A percentile compares a stretch with the other conserved stretches of the same genome.
Conservation (phyloP, 2,888 invertebrate species). For the Leptopilina syphax region DNA sequence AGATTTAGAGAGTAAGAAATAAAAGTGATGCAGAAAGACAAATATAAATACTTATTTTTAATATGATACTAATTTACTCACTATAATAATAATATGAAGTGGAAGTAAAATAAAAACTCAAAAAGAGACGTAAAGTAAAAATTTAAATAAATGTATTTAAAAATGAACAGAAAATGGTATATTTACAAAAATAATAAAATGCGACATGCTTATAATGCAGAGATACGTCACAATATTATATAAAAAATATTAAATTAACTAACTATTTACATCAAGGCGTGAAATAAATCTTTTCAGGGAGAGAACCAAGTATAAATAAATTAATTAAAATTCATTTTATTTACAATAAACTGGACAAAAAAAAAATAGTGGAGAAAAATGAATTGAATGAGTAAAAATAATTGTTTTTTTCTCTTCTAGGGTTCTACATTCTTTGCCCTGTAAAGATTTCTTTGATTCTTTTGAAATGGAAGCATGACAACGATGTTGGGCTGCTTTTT, state of each 20-base stretch:
- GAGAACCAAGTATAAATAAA: not conserved
- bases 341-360: not conserved
- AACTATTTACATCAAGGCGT: constrained; percentile 19
- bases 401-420: not conserved
- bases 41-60: no score
- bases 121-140: not conserved
- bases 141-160: not conserved
- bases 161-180: not conserved
- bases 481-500: constrained; percentile 8
- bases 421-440: not conserved
- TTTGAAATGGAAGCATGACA: constrained; percentile 11
- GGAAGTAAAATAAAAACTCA: no score
- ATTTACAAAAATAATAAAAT: constrained; percentile 8
- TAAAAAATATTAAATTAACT: not conserved
- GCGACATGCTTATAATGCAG: not conserved
- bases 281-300: constrained; percentile 35
- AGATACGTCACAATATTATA: constrained; percentile 13
- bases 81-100: no score
- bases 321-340: no score
- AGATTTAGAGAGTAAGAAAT: no score
- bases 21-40: no score
- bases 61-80: no score
- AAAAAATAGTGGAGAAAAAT: no score
- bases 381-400: not conserved
- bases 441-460: constrained; percentile 5